Evolutionary conservation across 1,140 invertebrate species (phyloP), one percentile per base, ranked within the genome.

Genomic region (Drosophila chauvacae): DNA sequence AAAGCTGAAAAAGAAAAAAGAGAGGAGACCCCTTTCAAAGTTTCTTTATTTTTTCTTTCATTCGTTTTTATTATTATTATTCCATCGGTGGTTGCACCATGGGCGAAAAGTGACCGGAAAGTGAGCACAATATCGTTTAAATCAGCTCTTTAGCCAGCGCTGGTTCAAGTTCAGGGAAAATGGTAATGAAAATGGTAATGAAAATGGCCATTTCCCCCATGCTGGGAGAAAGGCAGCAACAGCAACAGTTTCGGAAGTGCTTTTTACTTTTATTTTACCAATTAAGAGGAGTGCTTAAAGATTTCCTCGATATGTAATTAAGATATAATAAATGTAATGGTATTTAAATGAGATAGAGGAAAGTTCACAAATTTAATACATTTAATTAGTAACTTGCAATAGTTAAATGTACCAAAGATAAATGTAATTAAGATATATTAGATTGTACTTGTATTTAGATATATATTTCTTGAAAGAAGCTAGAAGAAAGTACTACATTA

Each of bases 141-240:
- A 51, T 33, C 39, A 13, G 26, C 39, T 64, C 35, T 68, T 35
- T 13, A 7, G 7, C 30, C 18, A 59, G 39, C 35, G 2, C 35
- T 57, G 56, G 68, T 73, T 73, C 70, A 73, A 73, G 70, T 73
- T 73, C 70, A 73, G 42, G 68, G 39, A 59, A 56, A 56, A 56
- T 56, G 53, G 14, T 26, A 26, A 44, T 28, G 39, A 59, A 56
- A 56, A 56, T 56, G 53, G 14, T 26, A 26, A 44, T 28, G 18
- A 20, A 59, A 65, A 35, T 16, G 53, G 11, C n/a, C 26, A 20
- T 53, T 53, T 37, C 33, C 50, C 50, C 1, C 0, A 13, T 13
- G 18, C 30, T 9, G 2, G 3, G 51, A n/a, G 20, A 56, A 35
- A 39, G 33, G 35, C 10, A 39, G 6, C 3, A 37, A 35, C n/a